Evolutionary conservation across 2,888 invertebrate species (phyloP).

Genomic region (Dione juno): DNA sequence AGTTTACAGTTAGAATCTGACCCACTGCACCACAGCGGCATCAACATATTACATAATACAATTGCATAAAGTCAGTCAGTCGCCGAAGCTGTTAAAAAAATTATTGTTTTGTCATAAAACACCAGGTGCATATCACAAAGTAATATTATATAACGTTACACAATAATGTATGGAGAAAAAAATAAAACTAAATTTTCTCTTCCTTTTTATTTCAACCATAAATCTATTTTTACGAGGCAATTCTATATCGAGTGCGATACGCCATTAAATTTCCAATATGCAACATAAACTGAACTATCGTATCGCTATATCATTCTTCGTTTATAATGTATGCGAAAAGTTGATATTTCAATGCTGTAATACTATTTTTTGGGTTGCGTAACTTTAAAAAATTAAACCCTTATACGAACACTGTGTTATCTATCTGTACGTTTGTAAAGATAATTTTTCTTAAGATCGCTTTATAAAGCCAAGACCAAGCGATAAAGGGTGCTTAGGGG

Average conservation of each 20-base stretch:
- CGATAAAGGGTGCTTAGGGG: too few species aligned
- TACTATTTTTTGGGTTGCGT: too few species aligned
- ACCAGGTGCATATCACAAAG: slow-evolving; percentile 29
- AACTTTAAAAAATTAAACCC: too few species aligned
- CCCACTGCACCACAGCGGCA: too few species aligned
- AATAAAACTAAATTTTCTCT: slow-evolving; percentile 3
- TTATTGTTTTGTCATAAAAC: slow-evolving; percentile 19
- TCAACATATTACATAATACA: neutral
- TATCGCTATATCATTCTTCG: neutral
- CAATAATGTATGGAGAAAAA: slow-evolving; percentile 20
- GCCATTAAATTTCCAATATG: slow-evolving; percentile 38
- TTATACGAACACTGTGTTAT: too few species aligned
- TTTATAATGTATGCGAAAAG: slow-evolving; percentile 8
- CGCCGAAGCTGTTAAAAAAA: neutral
- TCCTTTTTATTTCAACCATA: slow-evolving; percentile 32
- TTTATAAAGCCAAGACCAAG: too few species aligned
- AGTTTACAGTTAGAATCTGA: too few species aligned
- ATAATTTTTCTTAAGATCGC: too few species aligned
- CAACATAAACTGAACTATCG: neutral
- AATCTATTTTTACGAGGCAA: slow-evolving; percentile 42
- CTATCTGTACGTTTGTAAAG: too few species aligned
- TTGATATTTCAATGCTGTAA: neutral
- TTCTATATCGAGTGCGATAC: slow-evolving; percentile 32
- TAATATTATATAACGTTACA: slow-evolving; percentile 11
- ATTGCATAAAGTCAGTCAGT: neutral